A percentile compares a stretch with the other conserved stretches of the same genome.
Evolutionary conservation across 2,797 vertebrate species (phyloP).

Genomic region (Melanotaenia trifasciata): DNA sequence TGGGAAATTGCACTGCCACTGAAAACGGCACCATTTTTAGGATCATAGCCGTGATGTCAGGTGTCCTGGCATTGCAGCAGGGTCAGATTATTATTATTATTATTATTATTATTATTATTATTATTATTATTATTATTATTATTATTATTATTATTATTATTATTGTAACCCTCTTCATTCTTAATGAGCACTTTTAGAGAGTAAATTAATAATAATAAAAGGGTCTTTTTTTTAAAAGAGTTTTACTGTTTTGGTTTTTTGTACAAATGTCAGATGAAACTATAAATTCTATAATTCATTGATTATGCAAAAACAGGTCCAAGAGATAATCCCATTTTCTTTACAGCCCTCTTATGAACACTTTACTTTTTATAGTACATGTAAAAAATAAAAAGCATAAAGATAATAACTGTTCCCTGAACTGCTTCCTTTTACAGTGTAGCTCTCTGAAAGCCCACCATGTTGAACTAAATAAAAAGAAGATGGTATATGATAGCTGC

Average conservation of each 20-base stretch:
- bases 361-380: slow-evolving; percentile 7
- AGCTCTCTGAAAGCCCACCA: slow-evolving; percentile 1
- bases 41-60: slow-evolving; percentile 25
- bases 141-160: too few species aligned
- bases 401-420: slow-evolving; percentile 10
- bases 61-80: slow-evolving; percentile 11
- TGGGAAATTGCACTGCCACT: slow-evolving; percentile 8
- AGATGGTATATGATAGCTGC: neutral
- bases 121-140: too few species aligned
- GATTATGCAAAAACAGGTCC: slow-evolving; percentile 4
- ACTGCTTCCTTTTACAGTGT: slow-evolving; percentile 8
- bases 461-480: neutral
- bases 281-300: neutral
- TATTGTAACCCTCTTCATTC: neutral
- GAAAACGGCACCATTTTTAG: slow-evolving; percentile 41
- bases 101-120: too few species aligned
- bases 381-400: slow-evolving; percentile 1
- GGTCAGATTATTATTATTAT: neutral
- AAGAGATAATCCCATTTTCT: slow-evolving; percentile 15
- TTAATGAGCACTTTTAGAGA: slow-evolving; percentile 4
- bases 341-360: neutral
- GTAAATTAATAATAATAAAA: slow-evolving; percentile 19
- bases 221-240: neutral
- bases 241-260: slow-evolving; percentile 4
- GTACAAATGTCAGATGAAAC: slow-evolving; percentile 7